Base-by-base conservation (phyloP, 1,140 invertebrate species). In the Helicoverpa zea region DNA sequence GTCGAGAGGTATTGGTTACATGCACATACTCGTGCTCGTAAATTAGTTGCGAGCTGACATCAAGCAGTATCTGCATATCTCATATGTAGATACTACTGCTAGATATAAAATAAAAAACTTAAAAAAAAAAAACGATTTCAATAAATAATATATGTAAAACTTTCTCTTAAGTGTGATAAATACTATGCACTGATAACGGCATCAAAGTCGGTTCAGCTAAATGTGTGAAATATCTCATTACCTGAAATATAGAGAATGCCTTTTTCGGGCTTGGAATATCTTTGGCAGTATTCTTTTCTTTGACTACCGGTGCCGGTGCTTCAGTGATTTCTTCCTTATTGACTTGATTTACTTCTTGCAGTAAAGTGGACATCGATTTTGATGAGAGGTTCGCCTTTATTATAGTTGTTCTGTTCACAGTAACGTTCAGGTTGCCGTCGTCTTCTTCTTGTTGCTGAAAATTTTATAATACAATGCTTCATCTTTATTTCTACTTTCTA, bases 231-330 rank as follows among this genome's bases (percentile, higher is more conserved):
- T 64, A 35, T 16, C 47, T 18, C 18, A 4, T 70, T 90, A 95
- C 95, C 91, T 95, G 90, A n/a, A 95, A 90, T 54, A 94, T 85
- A 16, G 87, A 35, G 16, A 94, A 94, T 7, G 89, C 83, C 82
- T 93, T 93, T 76, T 92, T 93, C 0, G 91, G 92, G 80, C 89
- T 91, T 4, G 92, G 87, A 64, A 94, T 85, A 86, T 93, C 91
- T 83, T 91, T 94, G 23, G 58, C 43, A 18, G 85, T 54, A 76
- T 91, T 94, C 54, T 90, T 92, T 78, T 90, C 90, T 7, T 72
- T 64, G n/a, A 76, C 66, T 9, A 59, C 23, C 5, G 73, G 14
- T 9, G 75, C 77, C 5, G 73, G 14, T 9, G 75, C 77, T 4
- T 82, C 75, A 12, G 43, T 43, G 9, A 58, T 82, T 54, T 90